Base-by-base conservation (phyloP, 1,140 invertebrate genomes). In the Kradibia gibbosae region DNA sequence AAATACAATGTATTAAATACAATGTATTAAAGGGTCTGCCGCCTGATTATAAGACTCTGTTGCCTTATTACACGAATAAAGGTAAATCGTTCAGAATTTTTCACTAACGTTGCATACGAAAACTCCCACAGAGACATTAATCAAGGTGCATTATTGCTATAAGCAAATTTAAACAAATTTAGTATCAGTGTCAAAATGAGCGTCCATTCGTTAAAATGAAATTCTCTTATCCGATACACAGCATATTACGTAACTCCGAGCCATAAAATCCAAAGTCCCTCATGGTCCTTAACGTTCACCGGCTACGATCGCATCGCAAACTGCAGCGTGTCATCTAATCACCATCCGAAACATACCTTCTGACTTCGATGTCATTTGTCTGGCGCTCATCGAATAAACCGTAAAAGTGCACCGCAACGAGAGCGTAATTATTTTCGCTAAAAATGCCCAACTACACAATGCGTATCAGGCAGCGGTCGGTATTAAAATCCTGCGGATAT, bases 401-500 rank as follows among this genome's bases (percentile, higher is more conserved):
- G 50, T 4, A 11, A 67, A 39, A 22, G 39, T 1, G 55, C 50
- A 65, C 0, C 22, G 31, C 15, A 25, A 20, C 34, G 62, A 36
- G 13, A 7, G 1, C 34, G 34, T 39, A 8, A 67, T 67, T 39
- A 67, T 67, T 67, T 39, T n/a, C 17, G 17, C 7, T 3, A n/a
- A 67, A 67, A 67, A 39, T 39, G 31, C 31, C 71, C 45, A 55
- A 74, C 45, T 57, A 57, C 17, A 50, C 20, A 55, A 53, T 22
- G 10, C 31, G 48, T 15, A n/a, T 31, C 15, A 1, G 22, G 7
- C 42, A n/a, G 4, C 20, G 34, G 20, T 10, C 10, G 22, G 50
- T 11, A 71, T 71, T 71, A 39, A 78, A 78, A 55, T 73, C 78
- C 39, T 45, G 28, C 50, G 11, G 48, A 67, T 74, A 80, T 80